Evolutionary conservation across 2,888 invertebrate species (phyloP), one percentile per base, ranked within the genome.

Genomic region (Pandemis corylana): DNA sequence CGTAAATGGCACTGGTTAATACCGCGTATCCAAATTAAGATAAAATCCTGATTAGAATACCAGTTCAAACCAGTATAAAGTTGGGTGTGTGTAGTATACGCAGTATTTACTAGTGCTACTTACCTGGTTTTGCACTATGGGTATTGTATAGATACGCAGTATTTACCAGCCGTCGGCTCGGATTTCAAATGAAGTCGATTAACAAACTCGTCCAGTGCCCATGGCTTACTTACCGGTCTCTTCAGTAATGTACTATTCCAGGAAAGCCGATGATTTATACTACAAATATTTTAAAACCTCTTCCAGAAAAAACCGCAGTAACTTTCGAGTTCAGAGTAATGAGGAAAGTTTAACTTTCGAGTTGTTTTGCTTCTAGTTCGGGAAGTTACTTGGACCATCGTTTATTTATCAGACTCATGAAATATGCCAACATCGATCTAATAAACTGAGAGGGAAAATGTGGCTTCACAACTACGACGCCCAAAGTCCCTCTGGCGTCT

Each of bases 291-390:
- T 68, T 59, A 64, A 59, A 56, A 64, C 68, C 69, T 69, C 51
- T 59, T 59, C 65, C 15, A 66, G 42, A 74, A 74, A 53, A 74
- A 66, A 69, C 49, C 51, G 65, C 69, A 74, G 64, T 61, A 70
- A 70, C 65, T 73, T 65, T 59, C 28, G 59, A 70, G 65, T 69
- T 59, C 4, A n/a, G 64, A 73, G 73, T 69, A 74, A 74, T 74
- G 74, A 74, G 74, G 59, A 70, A 74, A 74, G 74, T 74, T 74
- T 68, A 53, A 62, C 56, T 68, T 64, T 80, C 78, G 82, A 83
- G 82, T 82, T 80, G 80, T 73, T 73, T 72, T 73, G 62, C 49
- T 44, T 74, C 64, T 53, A 53, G 63, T 63, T 69, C 41, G 36
- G 41, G n/a, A 59, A 68, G 72, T 68, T 56, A 63, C 56, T 64